Conservation (phyloP, 2,797 vertebrate genomes). For the Syngnathus rostellatus region DNA sequence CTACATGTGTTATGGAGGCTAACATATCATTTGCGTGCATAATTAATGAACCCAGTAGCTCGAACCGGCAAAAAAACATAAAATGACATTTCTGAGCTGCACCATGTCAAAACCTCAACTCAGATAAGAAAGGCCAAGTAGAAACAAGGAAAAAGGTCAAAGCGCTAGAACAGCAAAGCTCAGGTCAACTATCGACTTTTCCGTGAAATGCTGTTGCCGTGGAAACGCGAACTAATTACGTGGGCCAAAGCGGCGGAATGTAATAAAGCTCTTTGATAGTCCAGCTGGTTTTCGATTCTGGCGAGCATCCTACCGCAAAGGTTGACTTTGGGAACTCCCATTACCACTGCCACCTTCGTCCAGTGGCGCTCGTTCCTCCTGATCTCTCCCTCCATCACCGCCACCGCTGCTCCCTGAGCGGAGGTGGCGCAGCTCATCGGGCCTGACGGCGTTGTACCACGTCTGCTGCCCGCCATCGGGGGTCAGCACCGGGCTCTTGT, state of each 20-base stretch:
- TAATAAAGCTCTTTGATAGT: background rate
- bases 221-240: too few species aligned
- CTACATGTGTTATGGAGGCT: background rate
- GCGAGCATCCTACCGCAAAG: conserved; percentile 76
- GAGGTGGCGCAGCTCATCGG: conserved; percentile 81
- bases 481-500: conserved; percentile 80
- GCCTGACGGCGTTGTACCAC: conserved; percentile 86
- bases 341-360: conserved; percentile 59
- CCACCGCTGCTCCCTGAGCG: conserved; percentile 50
- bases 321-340: conserved; percentile 66
- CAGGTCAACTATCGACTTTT: too few species aligned
- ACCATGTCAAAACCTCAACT: background rate
- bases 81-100: background rate
- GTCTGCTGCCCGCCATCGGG: conserved; percentile 70
- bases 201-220: too few species aligned
- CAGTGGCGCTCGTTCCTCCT: conserved; percentile 44
- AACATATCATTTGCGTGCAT: background rate
- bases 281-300: conserved; percentile 2
- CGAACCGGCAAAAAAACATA: background rate
- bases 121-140: too few species aligned
- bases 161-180: too few species aligned
- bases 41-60: background rate
- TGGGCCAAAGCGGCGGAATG: too few species aligned
- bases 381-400: conserved; percentile 32
- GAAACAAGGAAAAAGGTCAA: too few species aligned